These are phyloP conservation scores for Gobio gobio DNA, from an alignment of 2,113 vertebrate genomes.

Conservation along the genomic window DNA sequence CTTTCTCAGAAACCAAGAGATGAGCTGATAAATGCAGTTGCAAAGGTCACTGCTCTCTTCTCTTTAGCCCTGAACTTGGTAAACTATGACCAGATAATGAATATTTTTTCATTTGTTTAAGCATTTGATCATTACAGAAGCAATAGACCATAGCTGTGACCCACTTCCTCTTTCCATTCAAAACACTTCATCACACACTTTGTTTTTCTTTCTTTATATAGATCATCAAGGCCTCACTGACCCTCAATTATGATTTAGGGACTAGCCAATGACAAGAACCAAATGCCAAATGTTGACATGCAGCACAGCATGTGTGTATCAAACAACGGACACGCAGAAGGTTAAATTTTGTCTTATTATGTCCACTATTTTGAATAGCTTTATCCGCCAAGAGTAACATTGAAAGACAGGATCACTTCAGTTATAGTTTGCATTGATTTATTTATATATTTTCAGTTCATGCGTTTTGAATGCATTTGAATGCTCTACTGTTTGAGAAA, in stretches of 20 bases:
- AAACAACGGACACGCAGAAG: neutral
- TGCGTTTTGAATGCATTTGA: neutral
- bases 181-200: slow-evolving; percentile 22
- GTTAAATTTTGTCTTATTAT: neutral
- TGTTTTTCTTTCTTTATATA: slow-evolving; percentile 31
- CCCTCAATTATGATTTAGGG: slow-evolving; percentile 9
- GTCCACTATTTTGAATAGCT: neutral
- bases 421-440: neutral
- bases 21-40: neutral
- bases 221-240: slow-evolving; percentile 1
- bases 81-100: slow-evolving; percentile 13
- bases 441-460: neutral
- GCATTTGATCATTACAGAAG: slow-evolving; percentile 21
- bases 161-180: neutral
- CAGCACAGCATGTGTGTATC: neutral
- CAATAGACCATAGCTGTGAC: slow-evolving; percentile 27
- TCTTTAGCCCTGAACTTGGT: neutral
- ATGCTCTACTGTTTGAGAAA: neutral
- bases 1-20: slow-evolving; percentile 2
- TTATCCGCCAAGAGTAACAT: neutral
- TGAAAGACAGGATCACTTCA: too few species aligned
- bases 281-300: neutral
- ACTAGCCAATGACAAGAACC: neutral
- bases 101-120: slow-evolving; percentile 21
- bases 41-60: slow-evolving; percentile 21